Percentiles rank a stretch among this genome's conserved stretches.
Evolutionary conservation across 2,113 vertebrate species (phyloP).

Genomic region (Serilophus lunatus): DNA sequence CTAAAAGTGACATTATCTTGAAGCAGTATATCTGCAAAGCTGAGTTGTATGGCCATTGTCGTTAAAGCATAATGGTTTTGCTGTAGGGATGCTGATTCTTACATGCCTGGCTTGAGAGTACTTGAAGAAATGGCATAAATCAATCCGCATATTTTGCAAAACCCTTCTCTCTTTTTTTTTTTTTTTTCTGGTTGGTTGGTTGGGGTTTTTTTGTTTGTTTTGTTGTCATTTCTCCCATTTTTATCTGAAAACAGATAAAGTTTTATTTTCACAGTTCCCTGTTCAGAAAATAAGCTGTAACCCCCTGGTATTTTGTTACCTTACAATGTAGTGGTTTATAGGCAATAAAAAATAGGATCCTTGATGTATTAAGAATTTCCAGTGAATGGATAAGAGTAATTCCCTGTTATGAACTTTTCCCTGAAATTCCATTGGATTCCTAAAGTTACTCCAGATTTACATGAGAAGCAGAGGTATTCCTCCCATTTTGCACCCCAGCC

Average conservation of each 20-base stretch:
- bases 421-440: neutral
- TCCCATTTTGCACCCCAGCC: neutral
- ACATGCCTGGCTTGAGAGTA: neutral
- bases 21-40: neutral
- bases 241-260: neutral
- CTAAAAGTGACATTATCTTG: neutral
- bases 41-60: neutral
- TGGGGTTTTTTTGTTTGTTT: too few relatives aligned
- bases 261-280: neutral
- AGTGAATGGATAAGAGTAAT: neutral
- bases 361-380: neutral
- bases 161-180: neutral
- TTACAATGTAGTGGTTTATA: neutral
- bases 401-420: neutral
- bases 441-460: neutral
- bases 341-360: neutral
- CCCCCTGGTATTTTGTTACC: neutral
- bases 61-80: neutral
- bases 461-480: neutral
- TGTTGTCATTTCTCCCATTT: neutral
- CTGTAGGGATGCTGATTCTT: neutral
- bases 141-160: neutral
- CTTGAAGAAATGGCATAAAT: neutral
- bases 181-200: neutral
- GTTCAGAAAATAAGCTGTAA: neutral